phyloP scores from a whole-genome alignment of 2,888 invertebrate species.

The Tetranychus piercei region DNA sequence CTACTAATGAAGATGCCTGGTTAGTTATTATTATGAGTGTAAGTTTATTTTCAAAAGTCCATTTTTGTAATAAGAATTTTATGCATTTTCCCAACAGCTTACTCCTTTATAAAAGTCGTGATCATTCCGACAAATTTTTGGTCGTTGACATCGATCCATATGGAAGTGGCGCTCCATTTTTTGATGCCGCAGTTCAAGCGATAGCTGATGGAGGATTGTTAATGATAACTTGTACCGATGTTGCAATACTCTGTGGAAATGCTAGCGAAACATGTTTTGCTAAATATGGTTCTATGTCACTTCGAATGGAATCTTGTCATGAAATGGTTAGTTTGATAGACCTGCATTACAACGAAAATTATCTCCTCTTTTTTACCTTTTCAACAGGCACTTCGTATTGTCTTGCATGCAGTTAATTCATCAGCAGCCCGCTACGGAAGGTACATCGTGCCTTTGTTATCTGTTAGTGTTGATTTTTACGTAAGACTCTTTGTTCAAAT shows the following conservation, averaged over 20 bases:
- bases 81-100: slow-evolving; percentile 40
- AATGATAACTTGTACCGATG: slow-evolving; percentile 86
- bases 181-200: slow-evolving; percentile 58
- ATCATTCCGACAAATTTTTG: slow-evolving; percentile 50
- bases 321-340: slow-evolving; percentile 51
- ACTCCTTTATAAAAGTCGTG: slow-evolving; percentile 61
- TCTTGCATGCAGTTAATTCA: slow-evolving; percentile 69
- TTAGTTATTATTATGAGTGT: slow-evolving; percentile 13
- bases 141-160: slow-evolving; percentile 93
- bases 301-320: slow-evolving; percentile 71
- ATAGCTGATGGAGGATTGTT: slow-evolving; percentile 43
- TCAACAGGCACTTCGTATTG: slow-evolving; percentile 64
- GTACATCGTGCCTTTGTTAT: slow-evolving; percentile 73
- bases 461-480: slow-evolving; percentile 88
- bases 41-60: too few relatives aligned
- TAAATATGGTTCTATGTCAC: slow-evolving; percentile 78
- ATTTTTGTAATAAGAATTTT: not conserved
- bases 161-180: slow-evolving; percentile 77
- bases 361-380: slow-evolving; percentile 26
- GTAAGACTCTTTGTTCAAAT: slow-evolving; percentile 77
- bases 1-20: slow-evolving; percentile 65
- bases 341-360: not conserved
- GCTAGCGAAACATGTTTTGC: slow-evolving; percentile 75
- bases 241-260: slow-evolving; percentile 88
- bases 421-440: slow-evolving; percentile 82